Evolutionary conservation across 2,113 vertebrate genomes (phyloP), one percentile per base, ranked within the genome.

Genomic region (Acrocephalus kingi): DNA sequence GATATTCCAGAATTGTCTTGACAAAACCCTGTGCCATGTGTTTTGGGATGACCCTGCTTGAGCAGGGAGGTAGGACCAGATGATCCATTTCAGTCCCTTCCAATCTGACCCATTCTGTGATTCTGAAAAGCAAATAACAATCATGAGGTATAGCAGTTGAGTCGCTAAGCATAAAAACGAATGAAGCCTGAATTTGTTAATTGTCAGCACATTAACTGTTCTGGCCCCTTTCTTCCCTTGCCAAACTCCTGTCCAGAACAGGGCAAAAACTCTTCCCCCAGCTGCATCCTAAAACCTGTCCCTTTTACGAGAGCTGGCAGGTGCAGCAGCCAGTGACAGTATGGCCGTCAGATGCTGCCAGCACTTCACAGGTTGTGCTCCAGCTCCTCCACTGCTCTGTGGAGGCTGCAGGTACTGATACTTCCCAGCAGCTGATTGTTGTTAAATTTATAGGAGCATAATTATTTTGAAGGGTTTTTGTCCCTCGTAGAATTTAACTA

Each of bases 311-410:
- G 84, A 31, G 66, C 56, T 67, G 66, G 37, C 61, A 18, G 66
- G 39, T 3, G 3, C 45, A 76, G 72, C 59, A 84, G 76, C 46
- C 41, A n/a, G 45, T 71, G 78, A 39, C 25, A 5, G 55, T 27
- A n/a, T 62, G 77, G 46, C 51, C 59, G n/a, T 56, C 4, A 2
- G 54, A 51, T 4, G 13, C 41, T 84, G 52, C 84, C 31, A 48
- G 35, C 2, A 8, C 48, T 59, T 58, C 30, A 23, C 0, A 1
- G 77, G 24, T 0, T 6, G 25, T 84, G 16, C 28, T 5, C 20
- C 35, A 14, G 45, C 58, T 87, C 54, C 37, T 62, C 13, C 54
- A 24, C 43, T 83, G 35, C n/a, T 83, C 58, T 72, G 21, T 45
- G 82, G 41, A 84, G 31, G 15, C 41, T 39, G 64, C 46, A 89